Base-by-base conservation (phyloP, 2,113 vertebrate species). In the Mesoclemmys tuberculata region DNA sequence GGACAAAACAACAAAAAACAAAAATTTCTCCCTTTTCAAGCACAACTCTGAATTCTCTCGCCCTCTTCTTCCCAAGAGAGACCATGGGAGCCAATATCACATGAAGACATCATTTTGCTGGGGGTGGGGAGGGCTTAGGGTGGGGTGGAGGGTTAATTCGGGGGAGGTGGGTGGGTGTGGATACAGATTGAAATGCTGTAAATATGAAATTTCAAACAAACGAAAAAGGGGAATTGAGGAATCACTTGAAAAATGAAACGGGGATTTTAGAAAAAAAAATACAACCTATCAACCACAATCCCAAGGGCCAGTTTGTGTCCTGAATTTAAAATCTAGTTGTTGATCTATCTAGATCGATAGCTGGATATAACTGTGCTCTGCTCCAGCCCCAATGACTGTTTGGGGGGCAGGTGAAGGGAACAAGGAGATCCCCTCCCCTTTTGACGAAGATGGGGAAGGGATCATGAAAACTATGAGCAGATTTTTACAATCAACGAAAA, bases 141-240 rank as follows among this genome's bases (percentile, higher is more conserved):
- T 56, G 74, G 90, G 90, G 55, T 71, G 55, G 35, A 52, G 68
- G 51, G 44, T 41, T 84, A 84, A 38, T 92, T 78, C 48, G 48
- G 80, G 58, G 82, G 52, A 71, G 80, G 85, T 18, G 80, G 77
- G 61, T 1, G 1, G 85, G 51, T 16, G 16, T 52, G 81, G 80
- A 83, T 88, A 82, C 41, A 85, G 83, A 78, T 92, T 83, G 84
- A 92, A 92, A 92, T 88, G 85, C 91, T 92, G 91, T 92, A 92
- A 88, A 92, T 92, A 92, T 64, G 90, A 79, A 82, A 92, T 88
- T 74, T 80, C 82, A 82, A 79, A 83, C 82, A 87, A 89, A 90
- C 48, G 44, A 83, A 51, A 58, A 71, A 21, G 35, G 64, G 85
- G 78, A 71, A 87, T 83, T 64, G 85, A 92, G 64, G 82, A 83